A percentile compares a stretch with the other conserved stretches of the same genome.
These are phyloP conservation scores for Lepeophtheirus nordmannii DNA, from an alignment of 2,888 invertebrate species.

Conservation along the genomic window DNA sequence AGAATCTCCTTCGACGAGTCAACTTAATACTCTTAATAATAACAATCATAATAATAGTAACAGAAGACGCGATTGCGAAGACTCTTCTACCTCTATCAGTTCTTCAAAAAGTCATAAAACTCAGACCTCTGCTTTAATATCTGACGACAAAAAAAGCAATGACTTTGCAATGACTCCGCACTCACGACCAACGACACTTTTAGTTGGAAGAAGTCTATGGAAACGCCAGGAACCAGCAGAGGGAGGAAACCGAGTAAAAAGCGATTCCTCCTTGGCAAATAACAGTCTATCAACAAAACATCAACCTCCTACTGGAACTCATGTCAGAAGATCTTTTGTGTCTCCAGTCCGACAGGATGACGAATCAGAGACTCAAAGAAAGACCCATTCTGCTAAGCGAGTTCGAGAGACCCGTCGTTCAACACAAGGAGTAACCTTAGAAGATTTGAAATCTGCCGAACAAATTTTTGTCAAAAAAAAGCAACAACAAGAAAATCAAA, in stretches of 20 bases:
- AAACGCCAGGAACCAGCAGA: background rate
- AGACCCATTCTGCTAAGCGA: conserved; percentile 87
- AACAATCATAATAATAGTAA: background rate
- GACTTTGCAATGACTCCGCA: too few species aligned
- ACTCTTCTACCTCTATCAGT: too few species aligned
- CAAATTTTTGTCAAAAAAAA: conserved; percentile 74
- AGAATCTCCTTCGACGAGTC: background rate
- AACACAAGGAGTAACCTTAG: conserved; percentile 92
- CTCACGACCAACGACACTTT: too few species aligned
- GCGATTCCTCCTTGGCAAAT: background rate
- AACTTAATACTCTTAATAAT: background rate
- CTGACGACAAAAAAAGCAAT: too few species aligned
- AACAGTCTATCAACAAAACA: background rate
- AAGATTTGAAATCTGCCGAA: conserved; percentile 89
- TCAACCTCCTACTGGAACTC: background rate
- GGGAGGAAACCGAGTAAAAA: background rate
- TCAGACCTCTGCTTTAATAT: too few species aligned
- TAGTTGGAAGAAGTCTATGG: background rate
- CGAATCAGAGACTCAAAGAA: conserved; percentile 91
- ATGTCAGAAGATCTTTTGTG: conserved; percentile 55
- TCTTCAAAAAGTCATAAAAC: too few species aligned
- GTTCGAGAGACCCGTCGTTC: conserved; percentile 88
- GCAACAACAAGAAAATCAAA: conserved; percentile 35
- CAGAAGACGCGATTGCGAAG: too few species aligned
- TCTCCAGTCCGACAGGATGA: conserved; percentile 90